These are phyloP conservation scores for Drosophila paramelanica DNA, from an alignment of 2,888 invertebrate genomes.

Conservation along the genomic window DNA sequence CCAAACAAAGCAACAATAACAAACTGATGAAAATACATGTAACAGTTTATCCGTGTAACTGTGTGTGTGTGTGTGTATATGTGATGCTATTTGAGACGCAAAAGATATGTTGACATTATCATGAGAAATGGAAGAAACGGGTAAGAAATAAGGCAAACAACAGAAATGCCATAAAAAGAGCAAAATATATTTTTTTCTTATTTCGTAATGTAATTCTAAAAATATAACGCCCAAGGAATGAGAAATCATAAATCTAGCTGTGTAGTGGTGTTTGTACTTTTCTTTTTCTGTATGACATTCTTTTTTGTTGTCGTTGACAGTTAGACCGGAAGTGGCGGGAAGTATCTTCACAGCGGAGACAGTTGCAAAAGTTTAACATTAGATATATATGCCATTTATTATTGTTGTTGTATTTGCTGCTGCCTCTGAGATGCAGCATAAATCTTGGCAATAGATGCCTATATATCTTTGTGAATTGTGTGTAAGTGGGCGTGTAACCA, in stretches of 20 bases:
- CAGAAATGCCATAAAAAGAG: slow-evolving; percentile 48
- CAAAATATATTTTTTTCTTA: slow-evolving; percentile 69
- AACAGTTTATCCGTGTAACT: slow-evolving; percentile 26
- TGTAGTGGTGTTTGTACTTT: slow-evolving; percentile 15
- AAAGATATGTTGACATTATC: slow-evolving; percentile 64
- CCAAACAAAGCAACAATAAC: slow-evolving; percentile 47
- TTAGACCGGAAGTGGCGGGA: slow-evolving; percentile 55
- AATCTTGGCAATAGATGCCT: slow-evolving; percentile 39
- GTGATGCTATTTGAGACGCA: slow-evolving; percentile 31
- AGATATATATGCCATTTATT: slow-evolving; percentile 68
- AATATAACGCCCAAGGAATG: slow-evolving; percentile 48
- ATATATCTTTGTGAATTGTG: not conserved
- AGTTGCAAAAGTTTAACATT: slow-evolving; percentile 73
- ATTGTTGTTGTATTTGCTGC: slow-evolving; percentile 17
- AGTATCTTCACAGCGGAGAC: slow-evolving; percentile 59
- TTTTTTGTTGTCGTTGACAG: slow-evolving; percentile 65
- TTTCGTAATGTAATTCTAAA: slow-evolving; percentile 55
- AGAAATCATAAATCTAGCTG: slow-evolving; percentile 61
- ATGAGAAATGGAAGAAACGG: slow-evolving; percentile 55
- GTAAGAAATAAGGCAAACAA: slow-evolving; percentile 42
- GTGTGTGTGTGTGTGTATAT: slow-evolving; percentile 32
- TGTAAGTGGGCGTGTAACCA: slow-evolving; percentile 54
- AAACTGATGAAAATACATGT: slow-evolving; percentile 64
- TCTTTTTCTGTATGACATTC: slow-evolving; percentile 38
- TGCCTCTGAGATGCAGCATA: slow-evolving; percentile 38